Base-by-base conservation (phyloP, 1,140 invertebrate species). In the Drosophila nikananu region DNA sequence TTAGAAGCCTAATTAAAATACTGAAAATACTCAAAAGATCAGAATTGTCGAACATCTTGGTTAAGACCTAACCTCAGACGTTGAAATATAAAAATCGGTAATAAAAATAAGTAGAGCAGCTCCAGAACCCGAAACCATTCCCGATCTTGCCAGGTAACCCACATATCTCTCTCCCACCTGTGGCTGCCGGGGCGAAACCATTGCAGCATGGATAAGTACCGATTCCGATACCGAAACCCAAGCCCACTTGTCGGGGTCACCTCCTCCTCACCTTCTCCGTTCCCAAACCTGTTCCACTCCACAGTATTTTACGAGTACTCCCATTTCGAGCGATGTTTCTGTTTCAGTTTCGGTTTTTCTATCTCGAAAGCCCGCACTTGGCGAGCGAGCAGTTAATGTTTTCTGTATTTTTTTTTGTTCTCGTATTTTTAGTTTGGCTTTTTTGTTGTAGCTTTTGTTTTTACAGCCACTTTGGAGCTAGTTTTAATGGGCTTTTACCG, bases 401-500 rank as follows among this genome's bases (percentile, higher is more conserved):
- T 32, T 52, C 17, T 32, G 25, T 52, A 6, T 42, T n/a, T n/a
- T 27, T 4, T 17, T 49, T 51, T 10, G 2, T 71, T 65, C 64
- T 80, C 79, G 83, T 83, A 80, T 76, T 79, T 83, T 74, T 83
- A 83, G 81, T 84, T 83, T 76, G 65, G 68, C 66, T 83, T 83
- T 35, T 27, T n/a, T 23, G 21, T 48, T 25, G 35, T 13, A 37
- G 9, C 15, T 52, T 19, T 49, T 17, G 13, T 49, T 70, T 73
- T 81, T 81, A 86, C 83, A 83, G 66, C 83, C 83, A 86, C 83
- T 86, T 86, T 62, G 81, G 71, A 72, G 83, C 76, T 80, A 87
- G 76, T 86, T 87, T 86, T 86, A 86, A 86, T 86, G 80, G 80
- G 44, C 80, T 80, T 80, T 86, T 86, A 83, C 83, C 42, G 63